Conservation (phyloP, 2,888 invertebrate genomes). For the Tetheella fluctuosa region DNA sequence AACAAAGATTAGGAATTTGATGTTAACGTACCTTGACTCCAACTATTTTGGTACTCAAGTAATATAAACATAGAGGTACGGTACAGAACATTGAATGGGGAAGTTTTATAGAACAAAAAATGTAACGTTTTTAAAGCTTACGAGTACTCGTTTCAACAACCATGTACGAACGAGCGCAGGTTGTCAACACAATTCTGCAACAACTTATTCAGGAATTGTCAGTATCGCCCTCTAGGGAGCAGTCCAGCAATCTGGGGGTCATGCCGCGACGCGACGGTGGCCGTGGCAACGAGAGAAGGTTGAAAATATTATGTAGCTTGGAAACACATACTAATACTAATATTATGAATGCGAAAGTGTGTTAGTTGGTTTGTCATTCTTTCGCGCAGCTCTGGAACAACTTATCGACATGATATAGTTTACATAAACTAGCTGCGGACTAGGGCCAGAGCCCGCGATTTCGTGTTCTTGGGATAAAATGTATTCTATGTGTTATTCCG, state of each 20-base stretch:
- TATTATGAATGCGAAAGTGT: too few species aligned
- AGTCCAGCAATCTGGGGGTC: neutral
- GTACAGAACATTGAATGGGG: neutral
- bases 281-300: neutral
- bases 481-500: too few species aligned
- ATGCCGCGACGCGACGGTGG: too few species aligned
- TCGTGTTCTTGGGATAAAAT: too few species aligned
- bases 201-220: neutral
- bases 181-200: neutral
- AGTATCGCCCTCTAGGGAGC: neutral
- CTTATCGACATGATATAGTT: too few species aligned
- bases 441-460: too few species aligned
- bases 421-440: too few species aligned
- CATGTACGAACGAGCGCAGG: neutral
- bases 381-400: too few species aligned
- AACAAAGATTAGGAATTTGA: conserved; percentile 5
- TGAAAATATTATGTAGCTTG: neutral
- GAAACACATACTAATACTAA: too few species aligned
- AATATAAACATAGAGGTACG: neutral
- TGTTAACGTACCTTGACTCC: neutral
- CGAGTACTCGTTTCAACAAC: too few species aligned
- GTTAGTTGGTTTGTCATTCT: too few species aligned
- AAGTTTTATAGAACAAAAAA: neutral
- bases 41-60: neutral
- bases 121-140: neutral